Evolutionary conservation across 30 jellyfish, hydroid and myxozoan species (phyloP).

Genomic region (Hydra vulgaris): DNA sequence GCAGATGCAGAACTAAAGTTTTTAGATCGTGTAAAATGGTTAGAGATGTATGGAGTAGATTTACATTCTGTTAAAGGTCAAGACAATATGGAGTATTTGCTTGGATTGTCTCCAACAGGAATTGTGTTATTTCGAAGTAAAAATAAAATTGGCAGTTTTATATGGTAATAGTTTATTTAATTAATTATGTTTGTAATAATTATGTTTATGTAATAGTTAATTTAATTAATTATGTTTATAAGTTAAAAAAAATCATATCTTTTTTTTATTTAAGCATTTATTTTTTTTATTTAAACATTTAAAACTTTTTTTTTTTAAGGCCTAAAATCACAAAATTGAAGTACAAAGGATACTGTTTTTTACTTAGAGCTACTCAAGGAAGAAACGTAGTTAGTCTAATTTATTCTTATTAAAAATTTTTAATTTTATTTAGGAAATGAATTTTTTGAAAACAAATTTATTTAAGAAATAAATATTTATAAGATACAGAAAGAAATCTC

Average conservation of each 20-base stretch:
- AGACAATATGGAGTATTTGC: constrained; percentile 81
- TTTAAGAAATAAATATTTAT: no score
- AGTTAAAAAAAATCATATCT: neutral
- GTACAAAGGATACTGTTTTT: constrained; percentile 69
- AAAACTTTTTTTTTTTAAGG: constrained; percentile 34
- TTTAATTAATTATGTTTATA: neutral
- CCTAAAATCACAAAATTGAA: constrained; percentile 90
- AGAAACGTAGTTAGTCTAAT: constrained; percentile 48
- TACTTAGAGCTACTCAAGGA: constrained; percentile 89
- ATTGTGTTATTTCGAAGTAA: constrained; percentile 78
- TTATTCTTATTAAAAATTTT: neutral
- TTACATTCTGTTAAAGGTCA: constrained; percentile 97
- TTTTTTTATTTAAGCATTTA: neutral
- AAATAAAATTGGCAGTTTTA: constrained; percentile 91
- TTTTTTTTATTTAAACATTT: neutral
- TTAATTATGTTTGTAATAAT: neutral
- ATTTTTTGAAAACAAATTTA: no score
- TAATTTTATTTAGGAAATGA: neutral
- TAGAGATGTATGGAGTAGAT: constrained; percentile 98
- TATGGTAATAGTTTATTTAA: constrained; percentile 51
- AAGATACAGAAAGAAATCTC: no score
- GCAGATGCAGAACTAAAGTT: constrained; percentile 84
- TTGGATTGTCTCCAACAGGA: constrained; percentile 99
- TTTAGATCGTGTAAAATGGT: constrained; percentile 97
- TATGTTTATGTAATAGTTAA: neutral